Percentiles rank a stretch among this genome's conserved stretches.
Evolutionary conservation across 2,113 vertebrate species (phyloP).

Genomic region (Benitochromis conjunctus): DNA sequence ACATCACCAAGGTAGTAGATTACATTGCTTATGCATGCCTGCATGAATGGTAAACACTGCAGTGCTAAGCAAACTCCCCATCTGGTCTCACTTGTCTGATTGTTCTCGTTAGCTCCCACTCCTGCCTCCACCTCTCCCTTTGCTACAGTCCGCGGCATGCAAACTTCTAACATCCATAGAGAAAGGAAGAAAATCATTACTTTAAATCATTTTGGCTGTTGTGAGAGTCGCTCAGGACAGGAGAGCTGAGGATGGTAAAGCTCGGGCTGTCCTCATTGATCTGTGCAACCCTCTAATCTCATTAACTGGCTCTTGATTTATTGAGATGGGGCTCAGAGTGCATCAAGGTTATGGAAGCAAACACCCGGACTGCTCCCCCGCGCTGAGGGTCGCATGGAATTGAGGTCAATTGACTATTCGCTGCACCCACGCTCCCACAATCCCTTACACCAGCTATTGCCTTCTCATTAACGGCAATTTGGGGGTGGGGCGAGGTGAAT

Average conservation of each 20-base stretch:
- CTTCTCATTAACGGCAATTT: slow-evolving; percentile 48
- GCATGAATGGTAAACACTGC: slow-evolving; percentile 36
- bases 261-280: slow-evolving; percentile 61
- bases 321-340: slow-evolving; percentile 56
- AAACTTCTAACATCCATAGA: slow-evolving; percentile 28
- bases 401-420: slow-evolving; percentile 68
- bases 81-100: background rate
- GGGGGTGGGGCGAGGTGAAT: background rate
- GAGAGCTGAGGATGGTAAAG: slow-evolving; percentile 38
- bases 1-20: slow-evolving; percentile 36
- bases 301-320: slow-evolving; percentile 72
- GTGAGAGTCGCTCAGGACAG: slow-evolving; percentile 34
- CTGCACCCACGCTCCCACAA: slow-evolving; percentile 35
- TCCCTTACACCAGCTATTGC: slow-evolving; percentile 23
- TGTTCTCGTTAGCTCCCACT: background rate
- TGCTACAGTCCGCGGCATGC: background rate
- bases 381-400: slow-evolving; percentile 47
- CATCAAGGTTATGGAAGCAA: slow-evolving; percentile 63
- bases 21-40: slow-evolving; percentile 48
- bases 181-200: slow-evolving; percentile 54
- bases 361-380: background rate
- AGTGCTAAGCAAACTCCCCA: slow-evolving; percentile 20
- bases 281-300: slow-evolving; percentile 66
- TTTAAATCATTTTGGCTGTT: slow-evolving; percentile 58
- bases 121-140: background rate